Evolutionary conservation across 35 echinoderm and acorn worm species (phyloP).

Genomic region (Apostichopus japonicus): DNA sequence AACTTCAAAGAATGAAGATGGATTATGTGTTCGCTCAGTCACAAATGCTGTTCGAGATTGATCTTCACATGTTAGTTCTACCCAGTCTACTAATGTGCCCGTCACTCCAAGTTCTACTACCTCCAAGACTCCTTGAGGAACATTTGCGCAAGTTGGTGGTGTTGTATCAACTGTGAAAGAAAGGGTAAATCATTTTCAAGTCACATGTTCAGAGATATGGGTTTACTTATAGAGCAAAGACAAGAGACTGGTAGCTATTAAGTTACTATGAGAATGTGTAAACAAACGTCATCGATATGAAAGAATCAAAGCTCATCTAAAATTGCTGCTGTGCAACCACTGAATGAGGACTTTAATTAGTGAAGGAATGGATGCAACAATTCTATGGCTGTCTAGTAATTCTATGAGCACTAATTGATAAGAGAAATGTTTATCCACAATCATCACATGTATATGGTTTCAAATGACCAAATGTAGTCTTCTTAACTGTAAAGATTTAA

Average conservation of each 20-base stretch:
- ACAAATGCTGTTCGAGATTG: conserved; percentile 12
- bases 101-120: neutral
- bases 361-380: no score
- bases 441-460: neutral
- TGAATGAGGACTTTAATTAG: no score
- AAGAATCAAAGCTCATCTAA: no score
- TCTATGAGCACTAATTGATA: neutral
- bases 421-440: neutral
- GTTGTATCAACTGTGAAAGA: conserved; percentile 24
- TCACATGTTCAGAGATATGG: no score
- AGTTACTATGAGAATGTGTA: no score
- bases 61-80: conserved; percentile 11
- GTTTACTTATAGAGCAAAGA: no score
- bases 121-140: neutral
- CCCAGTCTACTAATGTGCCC: neutral
- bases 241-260: neutral
- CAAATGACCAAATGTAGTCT: neutral
- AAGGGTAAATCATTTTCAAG: neutral
- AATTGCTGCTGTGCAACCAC: no score
- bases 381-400: neutral
- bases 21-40: neutral
- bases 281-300: no score
- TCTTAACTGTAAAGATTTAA: neutral
- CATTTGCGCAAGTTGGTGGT: neutral
- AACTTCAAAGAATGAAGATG: neutral